Evolutionary conservation across 2,113 vertebrate genomes (phyloP).

Genomic region (Arenaria interpres): DNA sequence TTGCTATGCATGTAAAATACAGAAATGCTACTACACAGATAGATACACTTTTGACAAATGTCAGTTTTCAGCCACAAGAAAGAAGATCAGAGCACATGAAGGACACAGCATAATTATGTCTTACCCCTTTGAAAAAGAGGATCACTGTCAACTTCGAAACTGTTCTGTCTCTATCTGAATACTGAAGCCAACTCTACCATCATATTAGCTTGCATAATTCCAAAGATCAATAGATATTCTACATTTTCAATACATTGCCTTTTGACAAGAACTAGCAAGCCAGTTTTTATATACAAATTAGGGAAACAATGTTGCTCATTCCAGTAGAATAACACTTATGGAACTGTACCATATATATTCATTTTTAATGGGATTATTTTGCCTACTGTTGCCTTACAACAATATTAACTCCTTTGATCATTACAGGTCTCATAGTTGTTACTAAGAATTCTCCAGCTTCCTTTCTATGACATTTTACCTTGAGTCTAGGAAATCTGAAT

Average conservation of each 20-base stretch:
- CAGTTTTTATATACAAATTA: not conserved
- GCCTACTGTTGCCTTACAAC: not conserved
- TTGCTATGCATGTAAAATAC: not conserved
- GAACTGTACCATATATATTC: not conserved
- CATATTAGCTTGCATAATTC: not conserved
- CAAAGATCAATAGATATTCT: not conserved
- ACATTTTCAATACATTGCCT: not conserved
- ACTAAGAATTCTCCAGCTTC: not conserved
- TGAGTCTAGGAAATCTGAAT: not conserved
- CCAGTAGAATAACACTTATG: not conserved
- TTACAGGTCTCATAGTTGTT: not conserved
- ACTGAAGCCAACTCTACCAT: not conserved
- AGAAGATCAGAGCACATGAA: constrained; percentile 24
- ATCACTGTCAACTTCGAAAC: not conserved
- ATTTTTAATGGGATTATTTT: not conserved
- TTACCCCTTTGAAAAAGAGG: not conserved
- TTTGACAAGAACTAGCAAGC: not conserved
- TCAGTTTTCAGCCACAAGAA: not conserved
- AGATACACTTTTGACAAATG: not conserved
- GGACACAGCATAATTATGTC: not conserved
- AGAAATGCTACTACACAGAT: not conserved
- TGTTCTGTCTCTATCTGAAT: not conserved
- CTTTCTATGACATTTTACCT: not conserved
- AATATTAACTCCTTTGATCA: not conserved
- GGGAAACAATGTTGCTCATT: not conserved